Conservation (phyloP, 2,113 vertebrate species). For the Emydocephalus ijimae region DNA sequence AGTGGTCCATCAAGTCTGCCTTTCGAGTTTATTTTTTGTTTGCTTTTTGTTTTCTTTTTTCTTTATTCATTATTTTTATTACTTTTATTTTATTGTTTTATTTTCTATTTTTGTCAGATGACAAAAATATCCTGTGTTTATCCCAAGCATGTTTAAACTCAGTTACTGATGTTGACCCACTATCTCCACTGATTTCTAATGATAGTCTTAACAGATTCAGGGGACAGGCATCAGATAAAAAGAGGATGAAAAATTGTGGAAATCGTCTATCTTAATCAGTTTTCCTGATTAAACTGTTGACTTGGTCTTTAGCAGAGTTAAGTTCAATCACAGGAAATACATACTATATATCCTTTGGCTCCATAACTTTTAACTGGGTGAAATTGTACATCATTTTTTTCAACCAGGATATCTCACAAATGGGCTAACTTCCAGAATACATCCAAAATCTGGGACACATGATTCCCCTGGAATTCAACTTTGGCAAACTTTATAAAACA, state of each 20-base stretch:
- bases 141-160: neutral
- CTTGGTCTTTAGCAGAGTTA: neutral
- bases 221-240: neutral
- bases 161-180: neutral
- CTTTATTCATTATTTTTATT: neutral
- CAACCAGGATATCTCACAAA: neutral
- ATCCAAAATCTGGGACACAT: neutral
- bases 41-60: neutral
- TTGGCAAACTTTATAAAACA: neutral
- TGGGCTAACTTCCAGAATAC: neutral
- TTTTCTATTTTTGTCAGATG: neutral
- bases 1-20: neutral
- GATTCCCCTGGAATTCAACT: neutral
- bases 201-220: neutral
- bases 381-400: neutral
- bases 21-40: neutral
- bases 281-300: neutral
- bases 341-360: neutral
- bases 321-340: neutral
- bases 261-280: neutral
- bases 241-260: neutral
- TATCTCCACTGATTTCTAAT: neutral
- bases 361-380: neutral
- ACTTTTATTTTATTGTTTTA: neutral
- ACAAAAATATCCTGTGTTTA: neutral